Conservation (phyloP, 2,888 invertebrate species). For the Himalopsyche japonica region DNA sequence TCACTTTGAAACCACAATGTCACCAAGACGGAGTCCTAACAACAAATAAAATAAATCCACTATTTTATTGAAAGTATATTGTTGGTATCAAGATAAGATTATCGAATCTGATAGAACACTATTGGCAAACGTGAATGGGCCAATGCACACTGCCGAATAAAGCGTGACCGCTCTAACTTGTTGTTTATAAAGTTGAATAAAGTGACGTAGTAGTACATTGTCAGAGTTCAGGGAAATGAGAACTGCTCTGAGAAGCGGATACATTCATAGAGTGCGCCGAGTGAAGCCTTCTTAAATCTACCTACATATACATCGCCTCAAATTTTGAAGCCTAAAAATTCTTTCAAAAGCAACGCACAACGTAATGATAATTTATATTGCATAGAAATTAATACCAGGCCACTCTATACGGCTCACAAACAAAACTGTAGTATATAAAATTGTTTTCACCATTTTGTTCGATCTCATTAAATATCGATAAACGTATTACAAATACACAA, state of each 20-base stretch:
- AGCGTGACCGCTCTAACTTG: neutral
- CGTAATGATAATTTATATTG: too few species aligned
- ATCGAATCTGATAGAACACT: neutral
- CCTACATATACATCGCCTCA: too few species aligned
- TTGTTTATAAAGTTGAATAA: neutral
- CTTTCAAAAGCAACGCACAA: too few species aligned
- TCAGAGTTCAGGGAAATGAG: neutral
- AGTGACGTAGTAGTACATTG: neutral
- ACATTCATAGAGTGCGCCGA: neutral
- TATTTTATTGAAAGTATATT: neutral
- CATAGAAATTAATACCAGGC: too few species aligned
- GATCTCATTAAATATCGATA: too few species aligned
- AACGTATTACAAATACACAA: too few species aligned
- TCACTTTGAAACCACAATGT: neutral
- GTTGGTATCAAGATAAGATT: neutral
- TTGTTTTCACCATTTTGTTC: too few species aligned
- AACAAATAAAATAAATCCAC: neutral
- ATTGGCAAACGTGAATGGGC: neutral
- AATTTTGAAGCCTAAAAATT: too few species aligned
- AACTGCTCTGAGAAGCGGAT: neutral
- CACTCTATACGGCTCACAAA: too few species aligned
- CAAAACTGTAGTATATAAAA: too few species aligned
- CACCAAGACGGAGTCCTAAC: neutral
- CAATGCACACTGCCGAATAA: neutral
- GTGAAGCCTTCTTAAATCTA: neutral